Conservation (phyloP, 2,113 vertebrate genomes). For the Ageneiosus marmoratus region DNA sequence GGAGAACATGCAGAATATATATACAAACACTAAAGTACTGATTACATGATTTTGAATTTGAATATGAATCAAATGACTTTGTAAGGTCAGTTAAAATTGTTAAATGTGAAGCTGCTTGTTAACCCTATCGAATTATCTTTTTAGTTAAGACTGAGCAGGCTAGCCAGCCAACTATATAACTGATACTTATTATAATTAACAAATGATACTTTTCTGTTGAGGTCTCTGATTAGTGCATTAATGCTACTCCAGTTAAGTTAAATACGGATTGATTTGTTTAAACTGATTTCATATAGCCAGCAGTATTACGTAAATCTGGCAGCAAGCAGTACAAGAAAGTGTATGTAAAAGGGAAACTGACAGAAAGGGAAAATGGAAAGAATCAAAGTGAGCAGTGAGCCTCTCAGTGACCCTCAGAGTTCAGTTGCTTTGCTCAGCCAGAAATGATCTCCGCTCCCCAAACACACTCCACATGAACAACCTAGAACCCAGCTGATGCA, state of each 20-base stretch:
- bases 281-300: background rate
- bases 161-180: too few species aligned
- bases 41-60: too few species aligned
- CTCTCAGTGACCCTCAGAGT: slow-evolving; percentile 34
- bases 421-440: slow-evolving; percentile 24
- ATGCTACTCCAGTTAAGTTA: background rate
- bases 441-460: slow-evolving; percentile 10
- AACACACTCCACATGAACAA: slow-evolving; percentile 39
- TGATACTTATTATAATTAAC: too few species aligned
- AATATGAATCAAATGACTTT: too few species aligned
- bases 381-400: background rate
- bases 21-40: too few species aligned
- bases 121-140: too few species aligned
- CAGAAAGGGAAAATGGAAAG: background rate
- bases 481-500: slow-evolving; percentile 23
- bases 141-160: too few species aligned
- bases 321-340: background rate
- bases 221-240: background rate
- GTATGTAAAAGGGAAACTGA: background rate
- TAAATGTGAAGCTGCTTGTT: too few species aligned
- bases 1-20: too few species aligned
- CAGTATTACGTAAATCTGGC: background rate
- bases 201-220: too few species aligned
- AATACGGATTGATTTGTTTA: background rate
- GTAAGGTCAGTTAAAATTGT: too few species aligned